Evolutionary conservation across 2,113 vertebrate genomes (phyloP).

Genomic region (Halcyon senegalensis): DNA sequence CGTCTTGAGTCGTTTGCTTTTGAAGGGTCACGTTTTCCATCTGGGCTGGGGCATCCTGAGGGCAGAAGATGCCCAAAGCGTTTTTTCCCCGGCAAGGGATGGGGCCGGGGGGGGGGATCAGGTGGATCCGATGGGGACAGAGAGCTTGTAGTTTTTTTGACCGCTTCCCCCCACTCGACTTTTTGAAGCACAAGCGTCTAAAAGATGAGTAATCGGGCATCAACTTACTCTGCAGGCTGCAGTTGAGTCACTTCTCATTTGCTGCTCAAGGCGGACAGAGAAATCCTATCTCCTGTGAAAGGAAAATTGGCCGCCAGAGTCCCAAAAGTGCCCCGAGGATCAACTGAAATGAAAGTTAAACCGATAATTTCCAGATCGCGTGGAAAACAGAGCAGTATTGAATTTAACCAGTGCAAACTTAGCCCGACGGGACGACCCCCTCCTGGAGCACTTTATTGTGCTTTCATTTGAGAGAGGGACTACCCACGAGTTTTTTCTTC

Average conservation of each 20-base stretch:
- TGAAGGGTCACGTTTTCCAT: background rate
- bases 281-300: conserved; percentile 35
- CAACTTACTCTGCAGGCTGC: background rate
- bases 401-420: background rate
- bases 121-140: background rate
- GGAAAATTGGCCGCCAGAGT: conserved; percentile 22
- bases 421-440: background rate
- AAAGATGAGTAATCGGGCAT: conserved; percentile 21
- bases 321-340: conserved; percentile 40
- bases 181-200: background rate
- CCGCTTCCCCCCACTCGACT: background rate
- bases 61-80: background rate
- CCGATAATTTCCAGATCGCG: conserved; percentile 22
- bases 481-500: background rate
- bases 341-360: conserved; percentile 51
- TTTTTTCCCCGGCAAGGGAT: background rate
- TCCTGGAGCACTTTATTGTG: background rate
- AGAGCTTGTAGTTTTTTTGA: background rate
- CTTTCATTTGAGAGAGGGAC: background rate
- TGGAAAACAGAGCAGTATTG: conserved; percentile 10
- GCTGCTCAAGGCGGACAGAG: background rate
- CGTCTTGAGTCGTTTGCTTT: background rate
- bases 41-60: background rate
- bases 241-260: conserved; percentile 33
- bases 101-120: background rate